phyloP scores from a whole-genome alignment of 2,888 invertebrate genomes.

The Metallyticus violacea region DNA sequence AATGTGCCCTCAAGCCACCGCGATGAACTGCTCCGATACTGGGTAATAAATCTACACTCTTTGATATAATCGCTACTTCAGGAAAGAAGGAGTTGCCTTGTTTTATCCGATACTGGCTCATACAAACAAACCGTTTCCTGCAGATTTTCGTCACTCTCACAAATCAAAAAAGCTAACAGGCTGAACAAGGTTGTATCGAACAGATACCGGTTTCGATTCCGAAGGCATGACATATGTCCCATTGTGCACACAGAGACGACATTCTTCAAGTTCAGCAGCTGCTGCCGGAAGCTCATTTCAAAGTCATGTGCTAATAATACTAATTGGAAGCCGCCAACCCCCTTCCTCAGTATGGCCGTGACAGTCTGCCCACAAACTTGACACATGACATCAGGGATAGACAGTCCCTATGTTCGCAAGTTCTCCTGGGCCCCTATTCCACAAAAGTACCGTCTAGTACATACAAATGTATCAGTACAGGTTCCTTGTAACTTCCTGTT shows the following conservation, averaged over 20 bases:
- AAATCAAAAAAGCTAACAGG: not conserved
- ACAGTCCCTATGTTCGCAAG: not conserved
- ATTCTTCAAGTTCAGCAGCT: not conserved
- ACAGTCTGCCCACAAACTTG: not conserved
- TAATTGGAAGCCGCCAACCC: not conserved
- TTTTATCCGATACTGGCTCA: too few species aligned
- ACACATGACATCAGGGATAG: not conserved
- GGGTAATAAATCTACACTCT: not conserved
- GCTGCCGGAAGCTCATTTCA: not conserved
- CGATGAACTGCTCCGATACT: not conserved
- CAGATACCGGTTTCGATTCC: not conserved
- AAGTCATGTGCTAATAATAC: constrained; percentile 1
- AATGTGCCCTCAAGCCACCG: too few species aligned
- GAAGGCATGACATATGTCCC: not conserved
- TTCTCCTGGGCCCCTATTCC: not conserved
- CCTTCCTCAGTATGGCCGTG: not conserved
- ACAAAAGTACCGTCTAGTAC: not conserved
- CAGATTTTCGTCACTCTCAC: not conserved
- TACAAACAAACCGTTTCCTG: not conserved
- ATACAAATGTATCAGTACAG: too few species aligned
- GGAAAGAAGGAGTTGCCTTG: not conserved
- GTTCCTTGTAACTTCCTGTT: too few species aligned
- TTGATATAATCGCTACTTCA: not conserved
- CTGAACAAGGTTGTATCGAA: not conserved
- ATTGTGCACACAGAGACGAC: not conserved